Evolutionary conservation across 2,113 vertebrate species (phyloP).

Genomic region (Cebidichthys violaceus): DNA sequence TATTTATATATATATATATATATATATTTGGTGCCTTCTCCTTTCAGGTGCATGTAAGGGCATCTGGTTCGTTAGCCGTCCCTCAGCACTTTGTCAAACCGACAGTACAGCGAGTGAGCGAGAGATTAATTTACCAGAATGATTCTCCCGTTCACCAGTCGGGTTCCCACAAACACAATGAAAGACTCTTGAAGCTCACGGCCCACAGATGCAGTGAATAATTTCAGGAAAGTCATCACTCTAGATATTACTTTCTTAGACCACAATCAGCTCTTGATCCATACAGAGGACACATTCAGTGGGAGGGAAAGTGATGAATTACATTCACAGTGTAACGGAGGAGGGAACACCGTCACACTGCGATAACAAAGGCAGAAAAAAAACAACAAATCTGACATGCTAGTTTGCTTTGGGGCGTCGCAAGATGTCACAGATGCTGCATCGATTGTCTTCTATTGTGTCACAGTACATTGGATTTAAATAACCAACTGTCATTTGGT

Average conservation of each 20-base stretch:
- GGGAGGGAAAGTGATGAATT: neutral
- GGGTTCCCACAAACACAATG: neutral
- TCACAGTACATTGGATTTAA: constrained; percentile 13
- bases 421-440: constrained; percentile 24
- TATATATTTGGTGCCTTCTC: neutral
- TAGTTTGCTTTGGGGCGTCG: constrained; percentile 27
- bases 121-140: constrained; percentile 61
- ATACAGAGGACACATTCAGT: neutral
- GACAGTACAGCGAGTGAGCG: constrained; percentile 36
- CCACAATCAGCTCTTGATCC: neutral
- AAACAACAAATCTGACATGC: constrained; percentile 38
- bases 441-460: constrained; percentile 20
- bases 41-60: constrained; percentile 46
- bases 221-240: neutral
- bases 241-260: neutral
- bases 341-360: constrained; percentile 4
- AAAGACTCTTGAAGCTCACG: neutral
- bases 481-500: constrained; percentile 13
- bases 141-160: constrained; percentile 15
- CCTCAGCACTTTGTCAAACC: constrained; percentile 63
- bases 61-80: constrained; percentile 59
- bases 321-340: constrained; percentile 3
- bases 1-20: neutral
- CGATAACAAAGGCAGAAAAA: constrained; percentile 20
- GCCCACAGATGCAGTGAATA: neutral